These are phyloP conservation scores for Cryptocheilus praepositus DNA, from an alignment of 2,888 invertebrate species.

Conservation along the genomic window DNA sequence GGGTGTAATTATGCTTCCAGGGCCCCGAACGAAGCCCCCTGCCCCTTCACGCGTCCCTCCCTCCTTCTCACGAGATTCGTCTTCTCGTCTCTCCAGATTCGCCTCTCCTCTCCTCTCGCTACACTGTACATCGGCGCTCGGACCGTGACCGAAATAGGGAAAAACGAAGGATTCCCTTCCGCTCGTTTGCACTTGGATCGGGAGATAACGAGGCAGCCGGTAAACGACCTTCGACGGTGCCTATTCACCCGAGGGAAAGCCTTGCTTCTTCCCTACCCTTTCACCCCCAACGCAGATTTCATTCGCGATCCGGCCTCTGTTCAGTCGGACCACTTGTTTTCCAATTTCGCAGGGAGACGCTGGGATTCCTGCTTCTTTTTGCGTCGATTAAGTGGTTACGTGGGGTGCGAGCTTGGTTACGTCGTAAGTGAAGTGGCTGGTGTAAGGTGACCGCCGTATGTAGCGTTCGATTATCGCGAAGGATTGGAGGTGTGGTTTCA, in stretches of 20 bases:
- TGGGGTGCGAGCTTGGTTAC: no score
- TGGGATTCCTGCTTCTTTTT: background rate
- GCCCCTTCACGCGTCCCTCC: background rate
- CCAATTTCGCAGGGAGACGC: background rate
- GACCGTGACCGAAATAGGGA: conserved; percentile 48
- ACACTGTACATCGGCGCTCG: conserved; percentile 37
- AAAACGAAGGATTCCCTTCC: conserved; percentile 53
- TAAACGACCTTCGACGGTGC: conserved; percentile 48
- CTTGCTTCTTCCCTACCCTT: background rate
- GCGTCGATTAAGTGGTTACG: background rate
- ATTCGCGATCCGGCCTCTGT: no score
- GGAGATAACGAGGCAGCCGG: conserved; percentile 54
- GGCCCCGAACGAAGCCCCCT: background rate
- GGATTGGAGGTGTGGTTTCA: no score
- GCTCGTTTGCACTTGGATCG: conserved; percentile 57
- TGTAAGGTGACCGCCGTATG: no score
- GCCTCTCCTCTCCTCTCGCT: conserved; percentile 18
- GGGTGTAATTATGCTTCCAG: conserved; percentile 56
- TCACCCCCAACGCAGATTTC: background rate
- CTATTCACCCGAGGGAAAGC: conserved; percentile 13
- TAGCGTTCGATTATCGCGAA: no score
- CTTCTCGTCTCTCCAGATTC: conserved; percentile 7
- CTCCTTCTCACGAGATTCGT: conserved; percentile 9
- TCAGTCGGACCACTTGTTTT: conserved; percentile 6
- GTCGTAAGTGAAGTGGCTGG: no score